A percentile compares a stretch with the other conserved stretches of the same genome.
These are phyloP conservation scores for Drosophila aldrichi DNA, from an alignment of 2,888 invertebrate species.

Conservation along the genomic window DNA sequence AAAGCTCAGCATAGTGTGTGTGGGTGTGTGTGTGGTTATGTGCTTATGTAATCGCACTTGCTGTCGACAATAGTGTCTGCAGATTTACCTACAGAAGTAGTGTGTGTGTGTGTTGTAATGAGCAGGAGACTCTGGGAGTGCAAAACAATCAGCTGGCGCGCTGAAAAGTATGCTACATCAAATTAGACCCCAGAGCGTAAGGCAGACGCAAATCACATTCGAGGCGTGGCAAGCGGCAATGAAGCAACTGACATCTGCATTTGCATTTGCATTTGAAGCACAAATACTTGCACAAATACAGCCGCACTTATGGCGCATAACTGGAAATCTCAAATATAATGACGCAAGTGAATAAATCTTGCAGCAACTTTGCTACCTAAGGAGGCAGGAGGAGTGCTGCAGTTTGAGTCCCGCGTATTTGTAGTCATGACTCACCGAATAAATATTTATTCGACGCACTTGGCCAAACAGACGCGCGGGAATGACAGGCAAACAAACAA, in stretches of 20 bases:
- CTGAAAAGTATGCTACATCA: slow-evolving; percentile 60
- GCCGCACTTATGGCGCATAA: slow-evolving; percentile 23
- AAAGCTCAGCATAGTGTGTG: slow-evolving; percentile 27
- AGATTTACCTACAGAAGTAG: slow-evolving; percentile 58
- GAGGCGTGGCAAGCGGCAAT: slow-evolving; percentile 23
- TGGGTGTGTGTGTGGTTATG: slow-evolving; percentile 24
- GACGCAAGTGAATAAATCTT: slow-evolving; percentile 35
- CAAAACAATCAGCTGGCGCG: slow-evolving; percentile 59
- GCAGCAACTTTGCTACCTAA: slow-evolving; percentile 39
- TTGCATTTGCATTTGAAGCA: slow-evolving; percentile 6
- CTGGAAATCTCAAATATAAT: slow-evolving; percentile 52
- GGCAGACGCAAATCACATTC: slow-evolving; percentile 62
- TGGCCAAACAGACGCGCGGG: slow-evolving; percentile 49
- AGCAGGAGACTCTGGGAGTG: slow-evolving; percentile 74
- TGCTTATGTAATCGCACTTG: slow-evolving; percentile 25
- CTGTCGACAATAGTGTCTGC: slow-evolving; percentile 59
- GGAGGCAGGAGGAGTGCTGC: background rate
- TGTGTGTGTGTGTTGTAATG: slow-evolving; percentile 58
- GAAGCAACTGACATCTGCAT: slow-evolving; percentile 24
- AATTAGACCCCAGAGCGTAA: slow-evolving; percentile 70
- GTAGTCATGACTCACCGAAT: slow-evolving; percentile 50
- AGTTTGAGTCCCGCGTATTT: slow-evolving; percentile 19
- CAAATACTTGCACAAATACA: slow-evolving; percentile 10
- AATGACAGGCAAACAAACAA: slow-evolving; percentile 31
- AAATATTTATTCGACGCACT: slow-evolving; percentile 71